A percentile compares a stretch with the other conserved stretches of the same genome.
phyloP scores from a whole-genome alignment of 2,888 invertebrate species.

The Campaea margaritaria region DNA sequence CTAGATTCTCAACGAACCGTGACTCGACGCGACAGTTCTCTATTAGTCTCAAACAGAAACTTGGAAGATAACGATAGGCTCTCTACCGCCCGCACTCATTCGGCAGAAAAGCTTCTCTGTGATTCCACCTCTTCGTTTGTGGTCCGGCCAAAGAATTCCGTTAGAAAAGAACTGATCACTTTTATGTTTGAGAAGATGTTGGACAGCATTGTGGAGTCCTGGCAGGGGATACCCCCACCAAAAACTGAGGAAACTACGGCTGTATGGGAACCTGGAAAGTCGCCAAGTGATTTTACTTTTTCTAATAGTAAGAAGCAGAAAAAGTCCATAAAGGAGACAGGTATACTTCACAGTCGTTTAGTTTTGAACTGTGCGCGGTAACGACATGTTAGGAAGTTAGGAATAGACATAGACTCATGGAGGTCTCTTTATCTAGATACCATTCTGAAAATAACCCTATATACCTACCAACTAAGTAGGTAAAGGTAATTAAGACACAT shows the following conservation, averaged over 20 bases:
- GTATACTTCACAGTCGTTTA: background rate
- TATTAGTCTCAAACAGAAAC: slow-evolving; percentile 49
- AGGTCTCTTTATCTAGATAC: too few relatives aligned
- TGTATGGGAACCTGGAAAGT: slow-evolving; percentile 52
- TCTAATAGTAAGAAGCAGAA: slow-evolving; percentile 53
- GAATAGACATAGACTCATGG: too few relatives aligned
- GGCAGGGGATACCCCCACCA: slow-evolving; percentile 60
- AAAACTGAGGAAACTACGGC: slow-evolving; percentile 52
- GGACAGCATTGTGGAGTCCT: slow-evolving; percentile 67
- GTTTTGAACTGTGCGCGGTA: too few relatives aligned
- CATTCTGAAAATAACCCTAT: too few relatives aligned
- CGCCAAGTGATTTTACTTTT: slow-evolving; percentile 58
- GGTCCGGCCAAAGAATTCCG: slow-evolving; percentile 56
- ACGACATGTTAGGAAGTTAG: too few relatives aligned
- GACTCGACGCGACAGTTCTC: slow-evolving; percentile 73
- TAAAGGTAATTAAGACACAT: too few relatives aligned
- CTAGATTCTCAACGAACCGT: slow-evolving; percentile 68
- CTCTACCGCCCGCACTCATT: slow-evolving; percentile 49
- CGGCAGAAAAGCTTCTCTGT: slow-evolving; percentile 48
- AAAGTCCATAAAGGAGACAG: slow-evolving; percentile 1
- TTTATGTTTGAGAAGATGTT: slow-evolving; percentile 75
- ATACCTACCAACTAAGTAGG: too few relatives aligned
- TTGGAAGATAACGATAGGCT: slow-evolving; percentile 40
- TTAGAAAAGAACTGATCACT: slow-evolving; percentile 68
- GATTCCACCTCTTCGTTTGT: slow-evolving; percentile 51